Conservation (phyloP, 2,888 invertebrate species). For the Andrena dorsata region DNA sequence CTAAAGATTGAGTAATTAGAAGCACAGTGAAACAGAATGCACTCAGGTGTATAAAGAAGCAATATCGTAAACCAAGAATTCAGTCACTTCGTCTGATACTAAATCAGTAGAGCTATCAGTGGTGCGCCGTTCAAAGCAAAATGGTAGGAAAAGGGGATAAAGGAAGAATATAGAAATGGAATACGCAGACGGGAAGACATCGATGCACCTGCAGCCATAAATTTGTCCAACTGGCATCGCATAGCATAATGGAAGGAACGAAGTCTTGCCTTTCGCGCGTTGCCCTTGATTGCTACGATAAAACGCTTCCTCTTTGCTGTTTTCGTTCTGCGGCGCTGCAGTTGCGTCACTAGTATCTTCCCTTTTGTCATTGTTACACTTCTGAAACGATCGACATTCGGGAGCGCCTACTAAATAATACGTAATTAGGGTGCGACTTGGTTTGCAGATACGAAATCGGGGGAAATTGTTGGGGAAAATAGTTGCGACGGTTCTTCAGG, state of each 20-base stretch:
- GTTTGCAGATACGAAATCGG: too few relatives aligned
- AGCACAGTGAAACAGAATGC: too few relatives aligned
- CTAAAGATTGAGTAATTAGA: too few relatives aligned
- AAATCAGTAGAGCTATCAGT: neutral
- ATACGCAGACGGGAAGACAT: slow-evolving; percentile 32
- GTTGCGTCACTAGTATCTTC: slow-evolving; percentile 15
- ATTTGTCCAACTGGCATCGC: slow-evolving; percentile 69
- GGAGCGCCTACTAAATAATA: too few relatives aligned
- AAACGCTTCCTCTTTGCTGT: slow-evolving; percentile 44
- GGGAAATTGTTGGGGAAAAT: too few relatives aligned
- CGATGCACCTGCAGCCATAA: slow-evolving; percentile 74
- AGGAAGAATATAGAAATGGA: neutral
- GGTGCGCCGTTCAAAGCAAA: slow-evolving; percentile 8
- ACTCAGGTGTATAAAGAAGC: too few relatives aligned
- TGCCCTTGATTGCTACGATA: slow-evolving; percentile 72
- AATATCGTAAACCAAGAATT: neutral
- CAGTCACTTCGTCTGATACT: neutral
- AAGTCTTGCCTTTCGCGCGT: slow-evolving; percentile 63
- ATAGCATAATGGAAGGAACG: slow-evolving; percentile 56
- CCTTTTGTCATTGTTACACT: neutral
- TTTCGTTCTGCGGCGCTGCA: neutral
- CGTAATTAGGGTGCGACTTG: too few relatives aligned
- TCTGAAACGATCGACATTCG: too few relatives aligned
- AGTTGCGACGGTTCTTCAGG: too few relatives aligned
- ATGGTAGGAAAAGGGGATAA: neutral